Evolutionary conservation across 2,888 invertebrate genomes (phyloP).

Genomic region (Rhagophthalmus giganteus): DNA sequence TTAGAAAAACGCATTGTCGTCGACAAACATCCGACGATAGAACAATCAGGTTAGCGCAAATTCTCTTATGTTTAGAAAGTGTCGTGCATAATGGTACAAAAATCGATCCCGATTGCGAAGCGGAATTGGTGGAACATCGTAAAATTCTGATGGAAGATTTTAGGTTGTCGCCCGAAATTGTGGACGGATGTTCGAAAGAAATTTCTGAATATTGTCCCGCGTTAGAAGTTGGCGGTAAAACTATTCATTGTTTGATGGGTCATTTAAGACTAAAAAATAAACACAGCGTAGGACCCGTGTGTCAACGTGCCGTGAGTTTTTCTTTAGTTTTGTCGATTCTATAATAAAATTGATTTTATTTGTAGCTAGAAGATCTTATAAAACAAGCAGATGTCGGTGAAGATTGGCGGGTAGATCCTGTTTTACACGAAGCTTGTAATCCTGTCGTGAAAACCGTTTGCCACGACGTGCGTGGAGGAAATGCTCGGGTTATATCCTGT

Average conservation of each 20-base stretch:
- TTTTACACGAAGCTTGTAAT: slow-evolving; percentile 82
- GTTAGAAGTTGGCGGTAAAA: slow-evolving; percentile 80
- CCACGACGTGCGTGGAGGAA: slow-evolving; percentile 71
- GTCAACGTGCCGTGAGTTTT: slow-evolving; percentile 70
- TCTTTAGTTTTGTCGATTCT: slow-evolving; percentile 1
- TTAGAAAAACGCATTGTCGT: slow-evolving; percentile 81
- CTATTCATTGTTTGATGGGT: slow-evolving; percentile 95
- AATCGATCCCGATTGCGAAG: slow-evolving; percentile 76
- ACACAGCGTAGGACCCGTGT: slow-evolving; percentile 69
- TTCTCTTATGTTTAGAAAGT: slow-evolving; percentile 90
- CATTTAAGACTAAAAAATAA: slow-evolving; percentile 71
- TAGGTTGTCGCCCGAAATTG: slow-evolving; percentile 89
- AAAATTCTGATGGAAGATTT: slow-evolving; percentile 92
- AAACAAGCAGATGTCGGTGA: slow-evolving; percentile 91
- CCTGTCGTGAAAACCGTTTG: slow-evolving; percentile 81
- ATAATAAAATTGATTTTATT: slow-evolving; percentile 16
- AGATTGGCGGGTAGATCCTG: slow-evolving; percentile 94
- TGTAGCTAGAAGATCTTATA: slow-evolving; percentile 75
- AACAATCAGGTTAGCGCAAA: slow-evolving; percentile 83
- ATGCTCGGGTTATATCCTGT: slow-evolving; percentile 87
- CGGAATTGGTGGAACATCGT: slow-evolving; percentile 90
- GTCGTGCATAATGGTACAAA: slow-evolving; percentile 70
- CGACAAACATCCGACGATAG: slow-evolving; percentile 80
- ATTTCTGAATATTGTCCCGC: slow-evolving; percentile 76
- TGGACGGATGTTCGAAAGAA: slow-evolving; percentile 83